Evolutionary conservation across 2,888 invertebrate species (phyloP).

Genomic region (Matsumyia berberina): DNA sequence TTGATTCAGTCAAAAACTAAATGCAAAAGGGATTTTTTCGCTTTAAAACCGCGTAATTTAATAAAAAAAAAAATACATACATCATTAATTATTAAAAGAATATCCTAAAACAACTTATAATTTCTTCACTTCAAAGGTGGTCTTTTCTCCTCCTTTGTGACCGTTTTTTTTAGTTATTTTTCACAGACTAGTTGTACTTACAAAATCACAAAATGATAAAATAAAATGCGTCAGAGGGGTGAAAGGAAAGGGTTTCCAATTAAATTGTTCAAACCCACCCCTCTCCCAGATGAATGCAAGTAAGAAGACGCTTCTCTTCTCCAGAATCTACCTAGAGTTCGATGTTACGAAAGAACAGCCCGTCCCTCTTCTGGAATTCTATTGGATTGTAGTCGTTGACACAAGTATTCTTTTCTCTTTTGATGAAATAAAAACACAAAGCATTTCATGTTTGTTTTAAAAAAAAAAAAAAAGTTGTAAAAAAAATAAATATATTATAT

Average conservation of each 20-base stretch:
- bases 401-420: background rate
- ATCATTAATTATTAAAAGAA: too few relatives aligned
- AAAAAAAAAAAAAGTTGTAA: slow-evolving; percentile 63
- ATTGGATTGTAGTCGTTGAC: too few relatives aligned
- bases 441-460: slow-evolving; percentile 40
- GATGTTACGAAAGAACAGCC: too few relatives aligned
- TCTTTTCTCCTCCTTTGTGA: background rate
- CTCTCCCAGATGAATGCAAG: slow-evolving; percentile 37
- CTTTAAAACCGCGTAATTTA: background rate
- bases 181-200: slow-evolving; percentile 47
- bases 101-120: slow-evolving; percentile 27
- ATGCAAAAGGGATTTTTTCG: slow-evolving; percentile 51
- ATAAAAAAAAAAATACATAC: slow-evolving; percentile 16
- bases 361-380: background rate
- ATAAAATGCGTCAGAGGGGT: background rate
- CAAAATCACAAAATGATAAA: background rate
- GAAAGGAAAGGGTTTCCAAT: background rate
- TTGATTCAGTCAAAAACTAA: slow-evolving; percentile 23
- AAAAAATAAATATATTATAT: slow-evolving; percentile 68
- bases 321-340: background rate
- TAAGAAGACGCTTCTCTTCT: background rate
- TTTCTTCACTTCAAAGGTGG: background rate
- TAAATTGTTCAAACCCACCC: slow-evolving; percentile 30
- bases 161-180: too few relatives aligned
- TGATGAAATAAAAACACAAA: slow-evolving; percentile 57